A percentile compares a stretch with the other conserved stretches of the same genome.
phyloP scores from a whole-genome alignment of 1,140 invertebrate species.

The Dendrolimus punctatus region DNA sequence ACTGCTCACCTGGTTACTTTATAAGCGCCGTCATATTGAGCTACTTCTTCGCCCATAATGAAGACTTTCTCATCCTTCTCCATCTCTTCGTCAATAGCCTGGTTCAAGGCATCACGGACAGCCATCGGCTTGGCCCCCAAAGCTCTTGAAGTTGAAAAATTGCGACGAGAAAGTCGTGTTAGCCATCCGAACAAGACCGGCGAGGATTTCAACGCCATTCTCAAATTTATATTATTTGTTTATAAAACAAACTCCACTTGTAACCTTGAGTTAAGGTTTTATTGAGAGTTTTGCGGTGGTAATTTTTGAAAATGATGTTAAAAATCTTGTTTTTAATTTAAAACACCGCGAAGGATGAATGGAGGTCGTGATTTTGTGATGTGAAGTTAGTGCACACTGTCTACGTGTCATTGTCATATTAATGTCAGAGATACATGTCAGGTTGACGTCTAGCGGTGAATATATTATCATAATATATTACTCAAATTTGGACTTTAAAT shows the following conservation, averaged over 20 bases:
- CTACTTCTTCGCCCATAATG: slow-evolving; percentile 97
- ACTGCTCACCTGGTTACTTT: slow-evolving; percentile 80
- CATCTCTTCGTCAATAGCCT: slow-evolving; percentile 98
- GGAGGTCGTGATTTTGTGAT: slow-evolving; percentile 43
- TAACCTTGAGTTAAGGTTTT: slow-evolving; percentile 23
- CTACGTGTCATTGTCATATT: slow-evolving; percentile 7
- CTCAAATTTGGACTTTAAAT: no score
- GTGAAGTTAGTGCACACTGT: slow-evolving; percentile 19
- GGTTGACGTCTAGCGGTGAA: neutral
- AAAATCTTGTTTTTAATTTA: slow-evolving; percentile 27
- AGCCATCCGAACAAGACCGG: slow-evolving; percentile 45
- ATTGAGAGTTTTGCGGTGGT: slow-evolving; percentile 17
- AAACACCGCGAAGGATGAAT: slow-evolving; percentile 54
- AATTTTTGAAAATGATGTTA: slow-evolving; percentile 39
- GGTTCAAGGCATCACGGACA: slow-evolving; percentile 97
- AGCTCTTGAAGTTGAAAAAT: slow-evolving; percentile 51
- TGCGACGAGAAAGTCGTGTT: slow-evolving; percentile 37
- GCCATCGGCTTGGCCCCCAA: slow-evolving; percentile 83
- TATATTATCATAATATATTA: neutral
- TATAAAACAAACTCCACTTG: slow-evolving; percentile 15
- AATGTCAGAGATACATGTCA: no score
- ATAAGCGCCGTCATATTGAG: slow-evolving; percentile 98
- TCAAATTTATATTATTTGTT: slow-evolving; percentile 30
- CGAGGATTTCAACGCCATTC: slow-evolving; percentile 65
- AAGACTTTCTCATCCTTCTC: slow-evolving; percentile 95